Evolutionary conservation across 2,113 vertebrate genomes (phyloP), one percentile per base, ranked within the genome.

Genomic region (Podilymbus podiceps): DNA sequence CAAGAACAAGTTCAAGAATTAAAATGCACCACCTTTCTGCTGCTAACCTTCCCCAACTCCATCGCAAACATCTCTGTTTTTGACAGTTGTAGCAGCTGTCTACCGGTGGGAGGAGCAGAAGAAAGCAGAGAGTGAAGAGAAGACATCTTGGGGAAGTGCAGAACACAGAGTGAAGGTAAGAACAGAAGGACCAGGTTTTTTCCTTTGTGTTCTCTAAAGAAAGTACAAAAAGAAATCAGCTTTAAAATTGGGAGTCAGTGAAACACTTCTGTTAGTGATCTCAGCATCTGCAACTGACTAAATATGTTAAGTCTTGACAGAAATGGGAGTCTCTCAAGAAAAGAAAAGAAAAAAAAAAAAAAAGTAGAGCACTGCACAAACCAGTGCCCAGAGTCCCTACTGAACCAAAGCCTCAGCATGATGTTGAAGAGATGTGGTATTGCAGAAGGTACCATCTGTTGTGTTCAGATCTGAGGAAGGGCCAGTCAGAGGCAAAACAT

Each of bases 1-100:
- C 77, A 89, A 95, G 84, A 93, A 86, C 33, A 62, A 59, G 49
- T 59, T 27, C 66, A 82, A 93, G 49, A 92, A 89, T 68, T 88
- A 71, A 90, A 94, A 93, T 52, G 20, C 31, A 33, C 18, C 30
- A 66, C 28, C 40, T 81, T 79, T 84, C 63, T 53, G 25, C 58
- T 55, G 46, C 55, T 86, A 96, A 33, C 40, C 44, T 82, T 84
- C 74, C 18, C 49, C 66, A 44, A 30, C 5, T 28, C 46, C 35
- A 49, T 66, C 82, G 79, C 58, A 85, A 87, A 81, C 27, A 79
- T 35, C 33, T 89, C 68, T 63, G 63, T 60, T 73, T 55, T 67
- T 50, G 47, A 93, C 73, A 53, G 23, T 40, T 72, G 27, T 85
- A 88, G 59, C 47, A 88, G 50, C 59, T 91, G 49, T 35, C 55